Evolutionary conservation across 2,797 vertebrate species (phyloP).

Genomic region (Tiaroga cobitis): DNA sequence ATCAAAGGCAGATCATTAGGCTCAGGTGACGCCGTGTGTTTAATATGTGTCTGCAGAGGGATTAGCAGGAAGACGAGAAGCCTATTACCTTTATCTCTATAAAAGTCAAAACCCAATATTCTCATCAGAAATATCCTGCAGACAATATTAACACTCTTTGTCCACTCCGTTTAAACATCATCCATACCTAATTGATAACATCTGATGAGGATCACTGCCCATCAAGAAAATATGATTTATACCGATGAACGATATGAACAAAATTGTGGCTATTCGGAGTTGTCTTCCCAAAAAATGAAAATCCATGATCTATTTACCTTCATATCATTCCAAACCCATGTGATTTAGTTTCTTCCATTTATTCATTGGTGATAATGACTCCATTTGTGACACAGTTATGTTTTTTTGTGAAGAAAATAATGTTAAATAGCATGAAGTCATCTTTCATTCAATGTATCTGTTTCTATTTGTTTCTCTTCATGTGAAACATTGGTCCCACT

Average conservation of each 20-base stretch:
- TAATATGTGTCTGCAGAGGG: slow-evolving; percentile 67
- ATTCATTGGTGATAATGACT: not conserved
- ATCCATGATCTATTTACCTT: not conserved
- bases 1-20: slow-evolving; percentile 66
- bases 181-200: not conserved
- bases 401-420: too few relatives aligned
- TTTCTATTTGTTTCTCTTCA: not conserved
- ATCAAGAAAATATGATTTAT: slow-evolving; percentile 1
- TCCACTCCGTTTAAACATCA: not conserved
- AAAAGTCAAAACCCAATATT: slow-evolving; percentile 9
- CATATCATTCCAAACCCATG: not conserved
- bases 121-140: slow-evolving; percentile 23
- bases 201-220: slow-evolving; percentile 9
- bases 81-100: slow-evolving; percentile 21
- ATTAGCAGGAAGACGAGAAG: slow-evolving; percentile 55
- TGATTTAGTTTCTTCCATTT: not conserved
- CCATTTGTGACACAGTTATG: too few relatives aligned
- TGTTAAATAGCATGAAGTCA: not conserved
- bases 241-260: not conserved
- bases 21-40: slow-evolving; percentile 69
- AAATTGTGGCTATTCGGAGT: not conserved
- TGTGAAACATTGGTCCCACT: not conserved
- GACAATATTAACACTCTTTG: slow-evolving; percentile 29
- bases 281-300: not conserved
- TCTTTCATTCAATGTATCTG: not conserved